phyloP scores from a whole-genome alignment of 2,113 vertebrate species.

The Prinia subflava region DNA sequence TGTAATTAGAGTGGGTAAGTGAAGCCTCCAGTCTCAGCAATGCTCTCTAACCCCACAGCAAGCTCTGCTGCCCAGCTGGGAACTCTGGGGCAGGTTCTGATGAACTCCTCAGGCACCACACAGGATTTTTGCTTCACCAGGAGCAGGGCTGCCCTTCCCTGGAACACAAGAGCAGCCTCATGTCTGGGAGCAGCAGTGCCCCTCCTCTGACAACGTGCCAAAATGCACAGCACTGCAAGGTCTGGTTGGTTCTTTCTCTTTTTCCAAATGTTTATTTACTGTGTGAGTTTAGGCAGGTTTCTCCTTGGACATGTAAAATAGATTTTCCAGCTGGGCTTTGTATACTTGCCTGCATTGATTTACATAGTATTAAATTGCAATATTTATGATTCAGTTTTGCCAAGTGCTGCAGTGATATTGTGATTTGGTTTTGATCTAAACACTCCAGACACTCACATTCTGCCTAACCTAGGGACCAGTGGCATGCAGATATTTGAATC shows the following conservation, averaged over 20 bases:
- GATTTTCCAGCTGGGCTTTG: background rate
- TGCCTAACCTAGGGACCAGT: background rate
- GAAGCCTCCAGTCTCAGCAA: background rate
- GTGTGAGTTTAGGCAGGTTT: background rate
- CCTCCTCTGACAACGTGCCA: background rate
- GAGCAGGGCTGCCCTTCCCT: background rate
- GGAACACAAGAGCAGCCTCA: background rate
- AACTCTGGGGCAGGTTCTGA: background rate
- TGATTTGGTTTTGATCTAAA: background rate
- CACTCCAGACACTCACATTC: background rate
- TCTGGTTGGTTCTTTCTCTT: background rate
- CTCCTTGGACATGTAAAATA: background rate
- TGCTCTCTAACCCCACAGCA: background rate
- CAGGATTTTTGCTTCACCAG: background rate
- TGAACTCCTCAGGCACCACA: background rate
- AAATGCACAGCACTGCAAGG: background rate
- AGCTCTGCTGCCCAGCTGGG: background rate
- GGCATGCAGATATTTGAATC: background rate
- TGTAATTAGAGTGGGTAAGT: slow-evolving; percentile 15
- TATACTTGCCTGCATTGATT: background rate
- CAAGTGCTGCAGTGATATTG: background rate
- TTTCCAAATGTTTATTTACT: background rate
- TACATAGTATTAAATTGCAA: background rate
- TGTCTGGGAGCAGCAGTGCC: background rate
- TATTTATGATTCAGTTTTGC: background rate